A percentile compares a stretch with the other conserved stretches of the same genome.
Conservation (phyloP, 2,797 vertebrate species). For the Prunella strophiata region DNA sequence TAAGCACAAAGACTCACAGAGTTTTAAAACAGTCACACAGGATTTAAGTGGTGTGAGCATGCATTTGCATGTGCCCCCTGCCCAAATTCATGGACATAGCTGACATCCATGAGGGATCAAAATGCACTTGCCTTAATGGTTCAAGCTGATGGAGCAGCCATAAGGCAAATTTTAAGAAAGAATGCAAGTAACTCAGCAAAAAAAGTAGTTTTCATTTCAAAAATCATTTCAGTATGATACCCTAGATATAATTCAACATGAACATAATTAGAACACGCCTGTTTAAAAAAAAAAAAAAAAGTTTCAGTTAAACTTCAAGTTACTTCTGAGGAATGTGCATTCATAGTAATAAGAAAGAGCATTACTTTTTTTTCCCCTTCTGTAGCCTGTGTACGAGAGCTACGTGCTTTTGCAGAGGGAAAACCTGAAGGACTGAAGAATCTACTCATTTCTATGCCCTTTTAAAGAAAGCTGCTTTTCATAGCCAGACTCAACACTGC, state of each 20-base stretch:
- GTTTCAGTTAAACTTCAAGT: neutral
- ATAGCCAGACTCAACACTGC: neutral
- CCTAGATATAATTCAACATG: neutral
- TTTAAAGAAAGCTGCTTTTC: slow-evolving; percentile 60
- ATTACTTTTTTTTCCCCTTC: neutral
- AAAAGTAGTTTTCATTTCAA: neutral
- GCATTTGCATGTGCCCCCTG: neutral
- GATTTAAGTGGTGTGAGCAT: neutral
- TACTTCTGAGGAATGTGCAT: neutral
- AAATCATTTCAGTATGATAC: neutral
- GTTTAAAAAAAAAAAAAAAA: neutral
- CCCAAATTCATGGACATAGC: neutral
- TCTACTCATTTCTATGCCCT: neutral
- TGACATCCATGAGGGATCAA: neutral
- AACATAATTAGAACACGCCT: neutral
- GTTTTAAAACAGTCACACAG: neutral
- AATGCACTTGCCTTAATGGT: neutral
- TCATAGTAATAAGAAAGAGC: neutral
- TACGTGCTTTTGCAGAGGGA: slow-evolving; percentile 29
- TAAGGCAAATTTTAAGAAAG: neutral
- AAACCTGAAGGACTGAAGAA: slow-evolving; percentile 1
- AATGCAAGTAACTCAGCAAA: neutral
- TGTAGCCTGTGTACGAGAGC: slow-evolving; percentile 6
- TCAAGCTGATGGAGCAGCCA: neutral
- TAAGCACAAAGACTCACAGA: neutral